A percentile compares a stretch with the other conserved stretches of the same genome.
Conservation (phyloP, 2,797 vertebrate species). For the Vireo griseus region DNA sequence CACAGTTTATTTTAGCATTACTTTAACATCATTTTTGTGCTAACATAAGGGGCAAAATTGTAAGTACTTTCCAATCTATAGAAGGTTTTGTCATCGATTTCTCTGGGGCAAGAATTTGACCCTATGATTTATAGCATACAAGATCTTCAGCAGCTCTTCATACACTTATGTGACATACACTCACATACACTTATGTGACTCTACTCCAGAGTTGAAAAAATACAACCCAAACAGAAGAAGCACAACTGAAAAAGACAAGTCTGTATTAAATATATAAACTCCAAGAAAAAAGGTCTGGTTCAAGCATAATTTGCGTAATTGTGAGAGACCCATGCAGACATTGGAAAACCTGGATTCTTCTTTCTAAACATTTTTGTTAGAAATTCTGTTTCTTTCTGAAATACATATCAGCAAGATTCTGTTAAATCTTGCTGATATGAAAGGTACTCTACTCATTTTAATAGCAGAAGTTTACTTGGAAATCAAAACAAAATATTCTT, state of each 20-base stretch:
- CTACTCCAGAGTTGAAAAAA: neutral
- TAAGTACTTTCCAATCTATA: constrained; percentile 14
- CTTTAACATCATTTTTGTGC: neutral
- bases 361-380: neutral
- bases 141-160: neutral
- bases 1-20: constrained; percentile 45
- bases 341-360: neutral
- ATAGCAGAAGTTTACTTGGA: neutral
- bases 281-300: neutral
- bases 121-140: neutral
- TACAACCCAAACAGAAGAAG: neutral
- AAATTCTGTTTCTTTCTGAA: neutral
- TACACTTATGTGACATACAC: neutral
- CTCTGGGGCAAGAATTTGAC: constrained; percentile 2
- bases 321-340: neutral
- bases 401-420: too few species aligned
- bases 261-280: neutral
- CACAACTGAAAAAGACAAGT: neutral
- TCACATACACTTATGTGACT: neutral
- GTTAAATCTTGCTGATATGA: neutral
- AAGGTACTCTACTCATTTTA: neutral
- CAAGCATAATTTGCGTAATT: neutral
- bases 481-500: neutral
- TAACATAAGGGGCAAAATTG: neutral
- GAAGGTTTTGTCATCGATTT: constrained; percentile 14